Conservation (phyloP, 2,888 invertebrate genomes). For the Caenorhabditis becei region DNA sequence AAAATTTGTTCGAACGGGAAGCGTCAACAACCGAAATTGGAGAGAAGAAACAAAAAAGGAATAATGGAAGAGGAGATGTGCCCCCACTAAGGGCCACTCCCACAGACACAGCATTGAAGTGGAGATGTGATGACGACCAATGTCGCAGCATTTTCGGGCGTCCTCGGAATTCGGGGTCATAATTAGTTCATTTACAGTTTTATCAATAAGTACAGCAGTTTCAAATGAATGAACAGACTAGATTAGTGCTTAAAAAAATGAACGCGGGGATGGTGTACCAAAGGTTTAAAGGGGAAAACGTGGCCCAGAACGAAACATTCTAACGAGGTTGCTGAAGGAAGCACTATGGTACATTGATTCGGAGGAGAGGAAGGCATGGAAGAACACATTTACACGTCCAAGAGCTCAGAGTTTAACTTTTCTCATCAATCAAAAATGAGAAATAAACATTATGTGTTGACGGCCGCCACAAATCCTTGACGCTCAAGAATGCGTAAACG, state of each 20-base stretch:
- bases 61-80: constrained; percentile 10
- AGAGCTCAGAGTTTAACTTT: neutral
- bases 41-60: constrained; percentile 18
- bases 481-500: constrained; percentile 89
- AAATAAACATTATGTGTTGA: constrained; percentile 57
- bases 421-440: no score
- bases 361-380: no score
- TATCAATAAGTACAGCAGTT: no score
- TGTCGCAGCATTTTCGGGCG: neutral
- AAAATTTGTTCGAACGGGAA: neutral
- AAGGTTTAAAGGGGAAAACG: constrained; percentile 1
- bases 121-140: neutral
- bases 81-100: constrained; percentile 19
- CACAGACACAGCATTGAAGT: constrained; percentile 10
- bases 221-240: no score
- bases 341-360: no score
- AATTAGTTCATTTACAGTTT: neutral
- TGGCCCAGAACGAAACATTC: neutral
- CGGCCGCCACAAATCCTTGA: constrained; percentile 81
- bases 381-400: neutral
- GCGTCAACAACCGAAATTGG: constrained; percentile 4
- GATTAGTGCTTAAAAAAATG: no score
- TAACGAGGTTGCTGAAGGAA: no score
- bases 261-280: neutral
- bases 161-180: neutral